Evolutionary conservation across 2,797 vertebrate species (phyloP).

Genomic region (Pipistrellus nathusii): DNA sequence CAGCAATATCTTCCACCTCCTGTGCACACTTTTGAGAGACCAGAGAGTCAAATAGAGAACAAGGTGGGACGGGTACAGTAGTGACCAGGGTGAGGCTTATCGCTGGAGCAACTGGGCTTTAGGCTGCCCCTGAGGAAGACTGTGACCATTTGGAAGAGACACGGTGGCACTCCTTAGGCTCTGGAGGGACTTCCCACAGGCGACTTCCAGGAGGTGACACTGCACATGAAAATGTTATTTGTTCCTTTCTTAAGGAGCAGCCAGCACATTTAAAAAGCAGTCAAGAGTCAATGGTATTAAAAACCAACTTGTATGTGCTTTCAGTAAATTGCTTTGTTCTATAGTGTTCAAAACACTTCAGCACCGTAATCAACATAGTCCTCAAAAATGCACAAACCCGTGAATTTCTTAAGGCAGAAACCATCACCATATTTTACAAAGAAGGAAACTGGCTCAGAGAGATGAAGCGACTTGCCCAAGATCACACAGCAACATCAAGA

Average conservation of each 20-base stretch:
- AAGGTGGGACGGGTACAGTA: fast-evolving
- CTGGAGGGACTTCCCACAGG: background rate
- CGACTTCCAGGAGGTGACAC: background rate
- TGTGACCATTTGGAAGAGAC: background rate
- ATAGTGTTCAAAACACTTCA: background rate
- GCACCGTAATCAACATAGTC: background rate
- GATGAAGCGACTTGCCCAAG: too few species aligned
- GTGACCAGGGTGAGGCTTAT: background rate
- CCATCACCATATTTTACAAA: too few species aligned
- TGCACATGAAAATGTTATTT: background rate
- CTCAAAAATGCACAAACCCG: background rate
- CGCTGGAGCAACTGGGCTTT: too few species aligned
- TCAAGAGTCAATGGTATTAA: background rate
- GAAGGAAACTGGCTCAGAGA: too few species aligned
- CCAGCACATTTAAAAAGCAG: background rate
- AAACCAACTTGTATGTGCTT: background rate
- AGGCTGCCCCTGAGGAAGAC: background rate
- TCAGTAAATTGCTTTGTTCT: background rate
- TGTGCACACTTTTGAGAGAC: background rate
- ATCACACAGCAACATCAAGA: too few species aligned
- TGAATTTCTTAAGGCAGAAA: background rate
- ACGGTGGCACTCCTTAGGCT: background rate
- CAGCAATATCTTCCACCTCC: background rate
- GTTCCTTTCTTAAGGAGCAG: background rate
- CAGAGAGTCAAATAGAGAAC: background rate